Conservation (phyloP, 2,113 vertebrate genomes). For the Rhinogobius similis region DNA sequence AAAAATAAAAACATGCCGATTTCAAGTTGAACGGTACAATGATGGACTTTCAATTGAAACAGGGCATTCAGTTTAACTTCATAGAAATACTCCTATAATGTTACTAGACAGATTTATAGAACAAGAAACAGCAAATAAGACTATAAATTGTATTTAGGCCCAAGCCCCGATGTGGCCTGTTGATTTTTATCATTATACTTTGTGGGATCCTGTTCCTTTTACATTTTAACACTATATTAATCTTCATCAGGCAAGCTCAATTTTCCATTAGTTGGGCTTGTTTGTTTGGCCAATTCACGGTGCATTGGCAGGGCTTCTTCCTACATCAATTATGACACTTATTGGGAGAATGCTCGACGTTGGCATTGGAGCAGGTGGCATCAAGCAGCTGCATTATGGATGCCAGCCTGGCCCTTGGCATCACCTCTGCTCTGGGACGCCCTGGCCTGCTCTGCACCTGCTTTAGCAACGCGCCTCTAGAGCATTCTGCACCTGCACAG, state of each 20-base stretch:
- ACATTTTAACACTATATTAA: background rate
- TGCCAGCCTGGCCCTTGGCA: conserved; percentile 48
- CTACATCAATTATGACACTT: conserved; percentile 66
- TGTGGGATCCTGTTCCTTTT: background rate
- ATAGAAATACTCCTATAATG: too few relatives aligned
- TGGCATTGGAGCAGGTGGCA: conserved; percentile 55
- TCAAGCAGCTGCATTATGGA: conserved; percentile 62
- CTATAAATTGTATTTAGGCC: background rate
- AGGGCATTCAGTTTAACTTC: too few relatives aligned
- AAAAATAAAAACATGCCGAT: too few relatives aligned
- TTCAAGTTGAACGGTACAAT: too few relatives aligned
- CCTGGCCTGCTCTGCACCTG: conserved; percentile 56
- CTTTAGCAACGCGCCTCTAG: conserved; percentile 47
- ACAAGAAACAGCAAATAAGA: background rate
- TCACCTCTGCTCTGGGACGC: conserved; percentile 59
- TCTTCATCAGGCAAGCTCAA: background rate
- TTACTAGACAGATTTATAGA: background rate
- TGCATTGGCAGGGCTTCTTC: conserved; percentile 33
- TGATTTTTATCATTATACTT: background rate
- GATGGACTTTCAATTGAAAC: too few relatives aligned
- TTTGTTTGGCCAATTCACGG: background rate
- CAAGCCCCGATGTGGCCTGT: too few relatives aligned
- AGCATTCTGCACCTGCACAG: conserved; percentile 53
- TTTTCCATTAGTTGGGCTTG: background rate
- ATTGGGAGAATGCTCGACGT: conserved; percentile 44